Conservation (phyloP, 2,113 vertebrate genomes). For the Oophaga pumilio region DNA sequence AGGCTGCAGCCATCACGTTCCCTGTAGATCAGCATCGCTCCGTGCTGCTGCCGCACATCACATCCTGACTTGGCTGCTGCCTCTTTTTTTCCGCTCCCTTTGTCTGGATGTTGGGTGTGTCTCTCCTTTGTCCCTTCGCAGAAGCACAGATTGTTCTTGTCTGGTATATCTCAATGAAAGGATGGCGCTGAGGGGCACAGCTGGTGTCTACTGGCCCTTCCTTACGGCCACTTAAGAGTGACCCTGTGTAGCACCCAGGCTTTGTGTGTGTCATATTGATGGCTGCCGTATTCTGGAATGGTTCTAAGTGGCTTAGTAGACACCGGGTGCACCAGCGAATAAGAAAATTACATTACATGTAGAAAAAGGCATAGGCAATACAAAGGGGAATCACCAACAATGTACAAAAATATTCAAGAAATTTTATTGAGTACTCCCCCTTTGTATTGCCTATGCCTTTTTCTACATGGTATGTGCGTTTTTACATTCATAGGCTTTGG, state of each 20-base stretch:
- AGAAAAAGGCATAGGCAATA: too few species aligned
- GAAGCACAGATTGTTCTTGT: conserved; percentile 11
- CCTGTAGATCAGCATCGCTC: background rate
- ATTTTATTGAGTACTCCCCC: too few species aligned
- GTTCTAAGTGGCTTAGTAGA: background rate
- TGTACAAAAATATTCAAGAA: too few species aligned
- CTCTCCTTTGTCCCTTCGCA: conserved; percentile 16
- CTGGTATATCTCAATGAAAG: background rate
- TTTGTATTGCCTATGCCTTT: too few species aligned
- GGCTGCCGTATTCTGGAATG: background rate
- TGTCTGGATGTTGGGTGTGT: conserved; percentile 54
- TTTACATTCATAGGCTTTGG: too few species aligned
- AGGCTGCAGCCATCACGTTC: background rate
- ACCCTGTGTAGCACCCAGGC: background rate
- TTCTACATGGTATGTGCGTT: too few species aligned
- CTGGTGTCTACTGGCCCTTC: background rate
- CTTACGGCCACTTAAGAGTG: background rate
- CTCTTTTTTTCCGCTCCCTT: background rate
- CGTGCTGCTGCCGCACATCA: background rate
- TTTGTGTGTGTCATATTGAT: background rate
- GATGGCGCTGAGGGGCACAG: background rate
- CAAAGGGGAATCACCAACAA: too few species aligned
- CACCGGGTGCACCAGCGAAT: background rate
- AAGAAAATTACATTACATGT: too few species aligned
- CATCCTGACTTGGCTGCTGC: background rate